Conservation (phyloP, 2,888 invertebrate species). For the Frankliniella intonsa region DNA sequence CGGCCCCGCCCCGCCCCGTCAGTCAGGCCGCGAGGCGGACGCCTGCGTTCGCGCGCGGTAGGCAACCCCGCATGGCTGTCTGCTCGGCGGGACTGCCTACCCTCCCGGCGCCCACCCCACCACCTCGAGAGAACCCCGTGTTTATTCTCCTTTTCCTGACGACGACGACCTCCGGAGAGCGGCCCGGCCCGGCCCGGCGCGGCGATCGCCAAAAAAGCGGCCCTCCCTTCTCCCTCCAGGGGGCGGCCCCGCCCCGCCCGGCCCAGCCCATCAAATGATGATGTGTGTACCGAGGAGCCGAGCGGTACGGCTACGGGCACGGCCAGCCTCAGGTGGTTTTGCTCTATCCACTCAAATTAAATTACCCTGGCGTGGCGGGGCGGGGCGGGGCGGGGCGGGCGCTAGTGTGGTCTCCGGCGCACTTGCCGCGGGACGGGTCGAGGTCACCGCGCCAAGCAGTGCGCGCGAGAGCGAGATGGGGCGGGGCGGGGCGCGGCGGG, state of each 20-base stretch:
- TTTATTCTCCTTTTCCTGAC: too few species aligned
- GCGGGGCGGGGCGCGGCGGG: background rate
- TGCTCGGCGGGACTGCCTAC: background rate
- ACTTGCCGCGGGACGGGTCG: background rate
- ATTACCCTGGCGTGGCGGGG: background rate
- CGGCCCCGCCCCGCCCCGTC: too few species aligned
- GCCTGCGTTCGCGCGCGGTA: background rate
- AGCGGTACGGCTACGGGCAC: too few species aligned
- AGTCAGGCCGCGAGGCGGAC: too few species aligned
- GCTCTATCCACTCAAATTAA: conserved; percentile 5
- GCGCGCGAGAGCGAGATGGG: background rate
- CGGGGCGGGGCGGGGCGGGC: background rate
- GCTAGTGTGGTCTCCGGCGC: background rate
- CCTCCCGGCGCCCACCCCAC: background rate
- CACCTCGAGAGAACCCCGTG: too few species aligned
- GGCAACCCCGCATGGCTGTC: background rate
- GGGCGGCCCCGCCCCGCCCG: too few species aligned
- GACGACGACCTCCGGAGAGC: too few species aligned
- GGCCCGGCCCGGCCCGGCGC: too few species aligned
- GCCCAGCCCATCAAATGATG: too few species aligned
- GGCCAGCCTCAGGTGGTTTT: background rate
- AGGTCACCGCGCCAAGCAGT: background rate
- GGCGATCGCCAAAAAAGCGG: background rate
- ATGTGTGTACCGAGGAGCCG: too few species aligned
- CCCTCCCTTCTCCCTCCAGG: background rate